Evolutionary conservation across 2,113 vertebrate species (phyloP), one percentile per base, ranked within the genome.

Genomic region (Sigmodon hispidus): DNA sequence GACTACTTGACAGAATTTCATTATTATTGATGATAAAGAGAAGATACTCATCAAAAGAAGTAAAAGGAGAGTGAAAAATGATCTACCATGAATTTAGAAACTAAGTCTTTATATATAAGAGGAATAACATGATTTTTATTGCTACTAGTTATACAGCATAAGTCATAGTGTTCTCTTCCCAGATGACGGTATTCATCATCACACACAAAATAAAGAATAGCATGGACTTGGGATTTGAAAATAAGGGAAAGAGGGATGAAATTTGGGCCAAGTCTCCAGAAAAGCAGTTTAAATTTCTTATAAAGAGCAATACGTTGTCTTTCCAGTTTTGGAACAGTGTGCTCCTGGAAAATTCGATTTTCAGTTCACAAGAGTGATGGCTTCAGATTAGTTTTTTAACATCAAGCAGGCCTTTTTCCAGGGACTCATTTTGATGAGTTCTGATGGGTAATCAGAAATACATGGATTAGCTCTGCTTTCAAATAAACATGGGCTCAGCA

Each of bases 391-490:
- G 92, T 94, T 91, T 97, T 65, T 97, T 94, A 96, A 96, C 92
- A 97, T 97, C 93, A 96, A 94, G 91, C 67, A 77, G 72, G 69
- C 24, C 92, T 95, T 91, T 72, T 59, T 87, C 61, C 61, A 90
- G 77, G 52, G 77, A 85, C 85, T 98, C 95, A 97, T 96, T 93
- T 96, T 97, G 96, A 97, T 97, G 93, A 97, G 45, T 96, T 97
- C 92, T 97, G 95, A 98, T 97, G 93, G 94, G 69, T 96, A 97
- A 97, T 97, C 96, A 97, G 94, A 96, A 98, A 95, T 97, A 96
- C 90, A 90, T 96, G 96, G 95, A 96, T 97, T 97, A 97, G 95
- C 88, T 97, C 92, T 96, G 93, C 93, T 93, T 98, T 97, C 93
- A 97, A 92, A 94, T 97, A 98, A 98, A 97, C 96, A 97, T 87